Conservation (phyloP, 2,797 vertebrate genomes). For the Oreonectes daqikongensis region DNA sequence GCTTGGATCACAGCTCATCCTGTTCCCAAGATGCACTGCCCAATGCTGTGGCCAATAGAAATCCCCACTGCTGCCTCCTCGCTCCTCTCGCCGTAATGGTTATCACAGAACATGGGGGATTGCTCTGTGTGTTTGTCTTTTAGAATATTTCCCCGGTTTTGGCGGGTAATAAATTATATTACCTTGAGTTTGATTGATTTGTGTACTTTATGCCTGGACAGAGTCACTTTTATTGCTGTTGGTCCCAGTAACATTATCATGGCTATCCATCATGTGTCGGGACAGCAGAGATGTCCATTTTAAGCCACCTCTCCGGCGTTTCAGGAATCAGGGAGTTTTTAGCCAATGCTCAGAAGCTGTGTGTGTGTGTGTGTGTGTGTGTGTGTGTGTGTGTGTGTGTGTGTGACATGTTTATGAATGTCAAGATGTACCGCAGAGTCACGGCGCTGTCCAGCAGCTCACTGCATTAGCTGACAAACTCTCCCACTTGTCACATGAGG, state of each 20-base stretch:
- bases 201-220: conserved; percentile 54
- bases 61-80: conserved; percentile 36
- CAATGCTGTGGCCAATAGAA: conserved; percentile 31
- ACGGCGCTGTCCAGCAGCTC: conserved; percentile 50
- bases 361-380: neutral
- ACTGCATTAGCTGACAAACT: conserved; percentile 58
- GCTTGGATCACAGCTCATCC: conserved; percentile 54
- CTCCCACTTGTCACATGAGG: conserved; percentile 56
- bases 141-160: conserved; percentile 43
- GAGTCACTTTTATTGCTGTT: conserved; percentile 58
- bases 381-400: conserved; percentile 5
- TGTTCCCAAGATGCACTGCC: conserved; percentile 51
- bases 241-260: conserved; percentile 55
- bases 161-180: conserved; percentile 51
- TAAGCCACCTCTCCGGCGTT: conserved; percentile 3
- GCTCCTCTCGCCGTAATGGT: conserved; percentile 31
- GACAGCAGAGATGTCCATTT: conserved; percentile 49
- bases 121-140: conserved; percentile 37
- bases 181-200: conserved; percentile 57
- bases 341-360: conserved; percentile 25
- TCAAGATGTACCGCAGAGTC: neutral
- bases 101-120: conserved; percentile 43
- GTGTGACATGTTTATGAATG: conserved; percentile 10
- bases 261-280: conserved; percentile 44
- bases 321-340: conserved; percentile 33